Evolutionary conservation across 2,113 vertebrate species (phyloP), one percentile per base, ranked within the genome.

Genomic region (Microcebus griseorufus): DNA sequence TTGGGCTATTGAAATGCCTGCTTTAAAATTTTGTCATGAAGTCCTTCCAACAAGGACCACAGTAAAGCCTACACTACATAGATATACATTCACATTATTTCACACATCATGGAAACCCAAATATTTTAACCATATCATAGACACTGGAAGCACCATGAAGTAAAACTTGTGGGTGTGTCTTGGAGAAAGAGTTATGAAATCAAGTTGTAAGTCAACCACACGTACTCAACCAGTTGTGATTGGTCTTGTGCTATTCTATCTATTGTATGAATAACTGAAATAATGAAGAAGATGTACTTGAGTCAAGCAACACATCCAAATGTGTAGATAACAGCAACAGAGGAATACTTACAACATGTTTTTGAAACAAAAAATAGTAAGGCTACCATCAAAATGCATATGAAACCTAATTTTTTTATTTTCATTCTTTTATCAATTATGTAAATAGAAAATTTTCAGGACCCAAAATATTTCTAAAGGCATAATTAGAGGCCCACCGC

Each of bases 41-140:
- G 37, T 84, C 11, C 18, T 96, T 97, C 90, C 70, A 96, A 70
- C 12, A 92, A 91, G n/a, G 29, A 64, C 45, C 11, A 90, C 6
- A 79, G 27, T 65, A 73, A 2, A 85, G 20, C 9, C 70, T 64
- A 55, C 20, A 65, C 83, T 18, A 73, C 5, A 39, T 27, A 78
- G 80, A 85, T 85, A 60, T 3, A 72, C 89, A 39, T 62, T 95
- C 6, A 62, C 25, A 62, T 1, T 72, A 23, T 83, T 89, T 58
- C 6, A 73, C 48, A 64, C 25, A 45, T 45, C 17, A 67, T 55
- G 42, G 62, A 96, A 96, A 72, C 20, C 20, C 8, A 95, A 48
- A 90, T 70, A 48, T 94, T 69, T 93, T 34, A 92, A 53, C 16
- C 23, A 37, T 8, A 39, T 65, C 84, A 70, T 32, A 84, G 39